These are phyloP conservation scores for Pararge aegeria DNA, from an alignment of 1,140 invertebrate genomes.

Conservation along the genomic window DNA sequence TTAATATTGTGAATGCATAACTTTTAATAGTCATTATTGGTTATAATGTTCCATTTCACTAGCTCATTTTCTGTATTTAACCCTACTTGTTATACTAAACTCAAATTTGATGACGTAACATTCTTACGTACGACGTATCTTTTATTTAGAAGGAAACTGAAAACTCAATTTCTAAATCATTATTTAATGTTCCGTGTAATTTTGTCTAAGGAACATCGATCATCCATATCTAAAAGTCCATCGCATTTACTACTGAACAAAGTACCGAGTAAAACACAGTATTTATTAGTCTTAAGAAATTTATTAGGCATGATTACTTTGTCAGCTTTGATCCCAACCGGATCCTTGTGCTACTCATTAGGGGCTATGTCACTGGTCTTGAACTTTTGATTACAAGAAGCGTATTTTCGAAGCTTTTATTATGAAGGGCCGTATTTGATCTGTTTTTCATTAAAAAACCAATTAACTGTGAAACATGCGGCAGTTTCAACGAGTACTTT, in stretches of 20 bases:
- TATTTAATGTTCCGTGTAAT: too few species aligned
- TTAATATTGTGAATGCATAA: too few species aligned
- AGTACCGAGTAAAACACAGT: slow-evolving; percentile 2
- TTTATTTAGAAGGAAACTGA: too few species aligned
- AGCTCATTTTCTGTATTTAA: too few species aligned
- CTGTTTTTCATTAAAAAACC: slow-evolving; percentile 8
- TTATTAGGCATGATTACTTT: slow-evolving; percentile 6
- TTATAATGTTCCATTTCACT: too few species aligned
- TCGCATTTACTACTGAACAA: neutral
- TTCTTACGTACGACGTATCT: too few species aligned
- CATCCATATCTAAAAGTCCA: neutral
- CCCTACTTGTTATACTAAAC: too few species aligned
- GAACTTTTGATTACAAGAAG: slow-evolving; percentile 7
- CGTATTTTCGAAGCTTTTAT: slow-evolving; percentile 6
- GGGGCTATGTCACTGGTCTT: slow-evolving; percentile 6
- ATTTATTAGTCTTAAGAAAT: slow-evolving; percentile 4
- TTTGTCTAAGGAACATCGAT: too few species aligned
- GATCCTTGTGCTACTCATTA: neutral
- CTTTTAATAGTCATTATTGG: too few species aligned
- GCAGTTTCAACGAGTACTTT: slow-evolving; percentile 6
- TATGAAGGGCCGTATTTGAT: slow-evolving; percentile 1
- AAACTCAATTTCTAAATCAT: too few species aligned
- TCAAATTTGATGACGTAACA: too few species aligned
- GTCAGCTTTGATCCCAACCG: neutral
- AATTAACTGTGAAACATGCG: slow-evolving; percentile 7